A percentile compares a stretch with the other conserved stretches of the same genome.
These are phyloP conservation scores for Colletes latitarsis DNA, from an alignment of 1,140 invertebrate genomes.

Conservation along the genomic window DNA sequence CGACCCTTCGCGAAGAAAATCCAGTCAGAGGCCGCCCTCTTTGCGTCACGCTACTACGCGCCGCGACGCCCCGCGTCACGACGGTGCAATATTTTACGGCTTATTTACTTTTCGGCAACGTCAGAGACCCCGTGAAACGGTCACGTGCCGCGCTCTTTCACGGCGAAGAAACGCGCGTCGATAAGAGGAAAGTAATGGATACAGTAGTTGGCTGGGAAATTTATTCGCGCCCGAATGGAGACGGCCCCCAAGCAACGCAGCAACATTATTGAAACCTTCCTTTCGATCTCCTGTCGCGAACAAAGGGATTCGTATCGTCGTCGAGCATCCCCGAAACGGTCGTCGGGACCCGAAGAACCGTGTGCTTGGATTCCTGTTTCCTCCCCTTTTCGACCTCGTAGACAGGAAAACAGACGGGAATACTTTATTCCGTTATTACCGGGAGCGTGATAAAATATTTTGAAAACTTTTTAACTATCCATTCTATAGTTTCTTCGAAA, in stretches of 20 bases:
- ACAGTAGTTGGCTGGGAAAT: constrained; percentile 37
- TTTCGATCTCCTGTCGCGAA: constrained; percentile 34
- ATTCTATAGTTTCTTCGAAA: too few species aligned
- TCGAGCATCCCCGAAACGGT: constrained; percentile 23
- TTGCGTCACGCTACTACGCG: neutral
- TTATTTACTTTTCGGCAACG: constrained; percentile 59
- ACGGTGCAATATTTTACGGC: constrained; percentile 61
- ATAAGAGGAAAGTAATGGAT: constrained; percentile 53
- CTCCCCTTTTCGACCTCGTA: neutral
- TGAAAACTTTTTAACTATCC: too few species aligned
- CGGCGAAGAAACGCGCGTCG: constrained; percentile 16
- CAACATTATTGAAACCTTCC: constrained; percentile 60
- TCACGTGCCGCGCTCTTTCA: constrained; percentile 33
- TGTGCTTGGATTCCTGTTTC: neutral
- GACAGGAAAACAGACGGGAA: neutral
- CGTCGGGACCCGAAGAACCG: constrained; percentile 15
- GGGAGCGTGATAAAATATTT: too few species aligned
- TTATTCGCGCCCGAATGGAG: constrained; percentile 51
- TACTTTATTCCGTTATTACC: too few species aligned
- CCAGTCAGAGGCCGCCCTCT: neutral
- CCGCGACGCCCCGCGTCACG: neutral
- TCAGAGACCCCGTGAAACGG: constrained; percentile 9
- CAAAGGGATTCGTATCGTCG: constrained; percentile 9
- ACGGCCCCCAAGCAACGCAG: constrained; percentile 36
- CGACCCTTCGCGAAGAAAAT: constrained; percentile 1